phyloP scores from a whole-genome alignment of 2,113 vertebrate genomes.

The Peromyscus polionotus region DNA sequence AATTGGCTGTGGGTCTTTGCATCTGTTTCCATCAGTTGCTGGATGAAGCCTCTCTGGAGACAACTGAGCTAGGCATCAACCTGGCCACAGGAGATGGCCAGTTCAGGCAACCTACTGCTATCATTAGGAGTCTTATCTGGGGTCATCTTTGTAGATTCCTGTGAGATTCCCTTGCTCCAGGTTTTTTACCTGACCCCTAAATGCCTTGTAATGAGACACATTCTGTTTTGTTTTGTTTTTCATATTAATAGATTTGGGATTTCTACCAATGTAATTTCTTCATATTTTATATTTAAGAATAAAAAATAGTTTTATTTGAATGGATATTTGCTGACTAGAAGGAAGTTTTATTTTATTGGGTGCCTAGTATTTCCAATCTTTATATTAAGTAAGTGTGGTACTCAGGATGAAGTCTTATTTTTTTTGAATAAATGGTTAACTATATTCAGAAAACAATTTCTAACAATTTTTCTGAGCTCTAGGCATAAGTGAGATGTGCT shows the following conservation, averaged over 20 bases:
- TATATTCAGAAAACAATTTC: constrained; percentile 27
- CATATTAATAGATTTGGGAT: constrained; percentile 31
- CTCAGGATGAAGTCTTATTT: constrained; percentile 2
- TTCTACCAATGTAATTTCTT: constrained; percentile 50
- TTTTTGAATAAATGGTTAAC: not conserved
- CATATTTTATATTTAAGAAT: constrained; percentile 26
- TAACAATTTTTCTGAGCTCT: constrained; percentile 35
- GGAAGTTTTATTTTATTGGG: constrained; percentile 49
- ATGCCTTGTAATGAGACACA: too few species aligned
- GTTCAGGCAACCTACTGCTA: too few species aligned
- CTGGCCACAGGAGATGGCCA: too few species aligned
- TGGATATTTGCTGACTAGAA: constrained; percentile 24
- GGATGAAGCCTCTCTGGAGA: too few species aligned
- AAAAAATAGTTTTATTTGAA: constrained; percentile 23
- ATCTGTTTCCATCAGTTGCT: too few species aligned
- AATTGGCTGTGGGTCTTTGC: too few species aligned
- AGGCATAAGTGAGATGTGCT: not conserved
- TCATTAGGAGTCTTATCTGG: too few species aligned
- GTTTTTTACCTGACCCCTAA: too few species aligned
- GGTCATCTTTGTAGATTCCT: too few species aligned
- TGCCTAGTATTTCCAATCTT: not conserved
- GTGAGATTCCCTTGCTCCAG: too few species aligned
- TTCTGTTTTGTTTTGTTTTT: not conserved
- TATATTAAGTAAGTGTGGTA: constrained; percentile 23
- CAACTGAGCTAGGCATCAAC: too few species aligned